phyloP scores from a whole-genome alignment of 2,113 vertebrate genomes.

The Crypturellus undulatus region DNA sequence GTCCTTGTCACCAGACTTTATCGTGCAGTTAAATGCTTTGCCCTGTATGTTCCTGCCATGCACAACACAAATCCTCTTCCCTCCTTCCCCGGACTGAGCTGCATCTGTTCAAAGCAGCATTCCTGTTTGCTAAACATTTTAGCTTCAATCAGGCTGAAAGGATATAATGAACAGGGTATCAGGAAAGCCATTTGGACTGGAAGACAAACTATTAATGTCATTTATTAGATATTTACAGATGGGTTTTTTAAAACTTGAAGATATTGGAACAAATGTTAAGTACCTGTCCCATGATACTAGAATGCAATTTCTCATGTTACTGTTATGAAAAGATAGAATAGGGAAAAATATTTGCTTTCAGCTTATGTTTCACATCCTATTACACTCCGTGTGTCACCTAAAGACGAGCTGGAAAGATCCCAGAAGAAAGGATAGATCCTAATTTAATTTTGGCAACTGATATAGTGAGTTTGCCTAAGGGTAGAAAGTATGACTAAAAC shows the following conservation, averaged over 20 bases:
- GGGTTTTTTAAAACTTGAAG: not conserved
- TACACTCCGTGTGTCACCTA: not conserved
- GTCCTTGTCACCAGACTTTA: not conserved
- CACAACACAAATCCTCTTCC: not conserved
- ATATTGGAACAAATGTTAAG: not conserved
- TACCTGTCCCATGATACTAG: not conserved
- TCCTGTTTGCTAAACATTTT: not conserved
- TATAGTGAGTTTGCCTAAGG: not conserved
- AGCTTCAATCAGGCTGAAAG: not conserved
- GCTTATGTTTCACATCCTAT: not conserved
- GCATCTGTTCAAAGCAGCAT: not conserved
- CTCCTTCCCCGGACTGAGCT: not conserved
- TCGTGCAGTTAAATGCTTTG: not conserved
- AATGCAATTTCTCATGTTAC: not conserved
- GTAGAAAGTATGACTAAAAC: not conserved
- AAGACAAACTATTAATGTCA: not conserved
- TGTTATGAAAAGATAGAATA: not conserved
- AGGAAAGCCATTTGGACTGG: not conserved
- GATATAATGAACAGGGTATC: not conserved
- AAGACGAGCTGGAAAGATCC: conserved; percentile 46
- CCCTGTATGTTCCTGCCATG: not conserved
- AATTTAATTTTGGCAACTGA: conserved; percentile 48
- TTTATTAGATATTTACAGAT: not conserved
- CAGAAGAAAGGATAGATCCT: conserved; percentile 18
- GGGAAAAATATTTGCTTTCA: conserved; percentile 26